Evolutionary conservation across 1,140 invertebrate species (phyloP).

Genomic region (Drosophila bifasciata): DNA sequence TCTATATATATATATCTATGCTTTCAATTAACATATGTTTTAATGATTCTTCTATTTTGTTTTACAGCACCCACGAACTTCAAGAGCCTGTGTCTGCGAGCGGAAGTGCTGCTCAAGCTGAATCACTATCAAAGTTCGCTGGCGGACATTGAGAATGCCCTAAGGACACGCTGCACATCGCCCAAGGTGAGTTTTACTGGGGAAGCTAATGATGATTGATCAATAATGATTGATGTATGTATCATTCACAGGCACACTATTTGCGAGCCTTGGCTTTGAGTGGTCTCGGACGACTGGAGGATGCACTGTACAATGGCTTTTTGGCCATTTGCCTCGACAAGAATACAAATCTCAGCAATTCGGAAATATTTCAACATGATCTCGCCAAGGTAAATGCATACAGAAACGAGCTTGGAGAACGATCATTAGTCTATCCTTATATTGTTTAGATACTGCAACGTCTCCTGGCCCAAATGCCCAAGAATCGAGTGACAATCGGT

Average conservation of each 20-base stretch:
- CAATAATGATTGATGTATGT: background rate
- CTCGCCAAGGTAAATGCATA: slow-evolving; percentile 73
- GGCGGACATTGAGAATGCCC: slow-evolving; percentile 88
- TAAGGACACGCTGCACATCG: slow-evolving; percentile 89
- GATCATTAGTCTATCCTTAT: background rate
- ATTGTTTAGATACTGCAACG: slow-evolving; percentile 76
- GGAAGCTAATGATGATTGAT: too few species aligned
- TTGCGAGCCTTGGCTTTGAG: slow-evolving; percentile 87
- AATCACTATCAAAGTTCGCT: slow-evolving; percentile 88
- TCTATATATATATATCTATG: background rate
- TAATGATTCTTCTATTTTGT: slow-evolving; percentile 27
- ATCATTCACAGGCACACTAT: slow-evolving; percentile 87
- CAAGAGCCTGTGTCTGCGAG: slow-evolving; percentile 88
- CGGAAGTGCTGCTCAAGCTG: slow-evolving; percentile 87
- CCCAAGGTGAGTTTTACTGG: slow-evolving; percentile 86
- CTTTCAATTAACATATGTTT: background rate
- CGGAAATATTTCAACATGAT: slow-evolving; percentile 83
- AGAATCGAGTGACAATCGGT: slow-evolving; percentile 47
- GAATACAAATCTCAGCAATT: slow-evolving; percentile 79
- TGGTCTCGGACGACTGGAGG: slow-evolving; percentile 87
- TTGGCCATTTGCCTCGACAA: slow-evolving; percentile 79
- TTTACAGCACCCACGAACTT: slow-evolving; percentile 89
- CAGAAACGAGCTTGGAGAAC: too few species aligned
- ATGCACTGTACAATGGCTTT: slow-evolving; percentile 88
- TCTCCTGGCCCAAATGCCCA: slow-evolving; percentile 77